Evolutionary conservation across 2,888 invertebrate genomes (phyloP).

Genomic region (Tetranychus piercei): DNA sequence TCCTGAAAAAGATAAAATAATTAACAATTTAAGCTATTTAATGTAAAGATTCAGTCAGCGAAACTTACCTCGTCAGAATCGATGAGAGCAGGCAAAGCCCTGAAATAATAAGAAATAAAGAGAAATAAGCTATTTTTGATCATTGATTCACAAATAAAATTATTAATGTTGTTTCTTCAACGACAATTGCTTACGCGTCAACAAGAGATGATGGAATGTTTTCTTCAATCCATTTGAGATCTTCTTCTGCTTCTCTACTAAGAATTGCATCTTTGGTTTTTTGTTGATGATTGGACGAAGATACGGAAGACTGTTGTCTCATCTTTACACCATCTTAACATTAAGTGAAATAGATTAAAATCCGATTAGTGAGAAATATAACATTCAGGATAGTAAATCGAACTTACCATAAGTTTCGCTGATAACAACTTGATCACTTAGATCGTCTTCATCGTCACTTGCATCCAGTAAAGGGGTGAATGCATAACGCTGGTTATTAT

Average conservation of each 20-base stretch:
- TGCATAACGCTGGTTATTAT: slow-evolving; percentile 79
- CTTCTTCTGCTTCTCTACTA: slow-evolving; percentile 44
- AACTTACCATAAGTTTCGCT: slow-evolving; percentile 17
- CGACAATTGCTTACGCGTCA: slow-evolving; percentile 35
- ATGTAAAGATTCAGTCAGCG: slow-evolving; percentile 4
- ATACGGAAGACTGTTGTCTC: slow-evolving; percentile 17
- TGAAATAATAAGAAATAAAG: slow-evolving; percentile 25
- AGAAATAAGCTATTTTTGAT: slow-evolving; percentile 10
- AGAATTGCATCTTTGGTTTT: slow-evolving; percentile 15
- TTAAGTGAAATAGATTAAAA: background rate
- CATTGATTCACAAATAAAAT: background rate
- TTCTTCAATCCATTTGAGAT: slow-evolving; percentile 79
- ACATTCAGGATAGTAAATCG: background rate
- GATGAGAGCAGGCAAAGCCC: slow-evolving; percentile 43
- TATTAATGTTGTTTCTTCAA: background rate
- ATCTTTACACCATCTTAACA: slow-evolving; percentile 24
- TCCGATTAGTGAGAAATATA: background rate
- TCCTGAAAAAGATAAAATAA: slow-evolving; percentile 36
- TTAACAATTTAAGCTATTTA: slow-evolving; percentile 11
- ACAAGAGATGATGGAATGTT: slow-evolving; percentile 58
- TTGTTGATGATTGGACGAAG: slow-evolving; percentile 13
- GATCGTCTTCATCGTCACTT: slow-evolving; percentile 50
- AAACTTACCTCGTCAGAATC: slow-evolving; percentile 48
- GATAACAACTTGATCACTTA: slow-evolving; percentile 16
- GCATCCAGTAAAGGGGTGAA: slow-evolving; percentile 78